phyloP scores from a whole-genome alignment of 2,113 vertebrate species.

The Eptesicus fuscus region DNA sequence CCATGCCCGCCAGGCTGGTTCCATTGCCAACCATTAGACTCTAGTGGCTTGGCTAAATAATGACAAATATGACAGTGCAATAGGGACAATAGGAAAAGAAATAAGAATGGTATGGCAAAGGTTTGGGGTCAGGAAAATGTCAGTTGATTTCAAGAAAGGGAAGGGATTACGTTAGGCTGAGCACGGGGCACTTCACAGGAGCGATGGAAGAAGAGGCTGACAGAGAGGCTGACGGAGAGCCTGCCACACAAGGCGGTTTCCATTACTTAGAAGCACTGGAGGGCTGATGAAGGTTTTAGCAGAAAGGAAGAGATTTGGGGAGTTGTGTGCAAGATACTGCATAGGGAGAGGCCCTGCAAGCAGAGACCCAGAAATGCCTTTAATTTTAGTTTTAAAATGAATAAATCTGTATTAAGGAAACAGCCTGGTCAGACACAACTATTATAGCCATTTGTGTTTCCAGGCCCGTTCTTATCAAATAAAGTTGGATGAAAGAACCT shows the following conservation, averaged over 20 bases:
- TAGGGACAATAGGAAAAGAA: background rate
- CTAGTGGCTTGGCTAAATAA: background rate
- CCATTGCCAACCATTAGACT: too few species aligned
- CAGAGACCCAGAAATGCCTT: background rate
- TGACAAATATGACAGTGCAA: background rate
- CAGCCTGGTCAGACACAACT: background rate
- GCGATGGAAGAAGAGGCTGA: background rate
- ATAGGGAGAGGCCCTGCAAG: background rate
- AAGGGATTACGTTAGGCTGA: background rate
- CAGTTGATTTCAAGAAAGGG: background rate
- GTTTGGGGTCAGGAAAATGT: background rate
- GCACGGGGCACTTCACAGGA: background rate
- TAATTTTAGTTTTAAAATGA: background rate
- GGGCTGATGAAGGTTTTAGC: background rate
- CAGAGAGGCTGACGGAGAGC: background rate
- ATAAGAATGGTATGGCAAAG: background rate
- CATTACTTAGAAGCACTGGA: too few species aligned
- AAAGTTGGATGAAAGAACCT: background rate
- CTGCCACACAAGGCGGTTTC: background rate
- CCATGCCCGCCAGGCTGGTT: too few species aligned
- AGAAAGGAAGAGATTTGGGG: background rate
- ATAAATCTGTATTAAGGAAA: background rate
- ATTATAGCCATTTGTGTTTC: background rate
- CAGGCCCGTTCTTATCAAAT: background rate
- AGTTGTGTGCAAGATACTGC: background rate